phyloP scores from a whole-genome alignment of 35 echinoderm and acorn worm species.

The Ophioderma brevispina region DNA sequence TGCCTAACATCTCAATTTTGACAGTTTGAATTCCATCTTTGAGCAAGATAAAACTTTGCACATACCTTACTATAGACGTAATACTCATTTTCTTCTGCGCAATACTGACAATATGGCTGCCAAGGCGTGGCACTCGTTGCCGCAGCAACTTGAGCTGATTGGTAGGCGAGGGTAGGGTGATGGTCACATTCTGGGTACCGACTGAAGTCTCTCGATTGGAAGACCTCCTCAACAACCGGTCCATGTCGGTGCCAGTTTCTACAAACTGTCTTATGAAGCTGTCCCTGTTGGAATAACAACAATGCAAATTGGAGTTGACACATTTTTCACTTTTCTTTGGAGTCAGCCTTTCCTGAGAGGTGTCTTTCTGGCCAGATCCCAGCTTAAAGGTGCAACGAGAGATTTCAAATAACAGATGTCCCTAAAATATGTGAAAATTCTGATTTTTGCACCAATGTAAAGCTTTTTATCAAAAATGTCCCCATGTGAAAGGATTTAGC shows the following conservation, averaged over 20 bases:
- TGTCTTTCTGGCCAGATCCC: neutral
- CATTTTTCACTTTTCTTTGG: neutral
- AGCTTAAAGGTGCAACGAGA: too few species aligned
- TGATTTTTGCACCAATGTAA: too few species aligned
- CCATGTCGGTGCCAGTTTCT: constrained; percentile 89
- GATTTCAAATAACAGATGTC: too few species aligned
- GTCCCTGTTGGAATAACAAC: constrained; percentile 74
- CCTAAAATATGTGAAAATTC: too few species aligned
- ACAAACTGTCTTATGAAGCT: constrained; percentile 98
- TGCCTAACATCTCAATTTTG: too few species aligned
- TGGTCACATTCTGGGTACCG: constrained; percentile 2
- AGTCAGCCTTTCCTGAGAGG: neutral
- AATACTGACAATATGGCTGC: constrained; percentile 57
- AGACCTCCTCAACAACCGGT: constrained; percentile 77
- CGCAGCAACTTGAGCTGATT: constrained; percentile 74
- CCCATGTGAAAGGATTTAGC: too few species aligned
- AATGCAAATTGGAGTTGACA: neutral
- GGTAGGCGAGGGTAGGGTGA: constrained; percentile 35
- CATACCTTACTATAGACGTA: constrained; percentile 82
- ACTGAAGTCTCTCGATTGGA: constrained; percentile 54
- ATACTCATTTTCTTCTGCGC: constrained; percentile 90
- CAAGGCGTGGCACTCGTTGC: constrained; percentile 37
- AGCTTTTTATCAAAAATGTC: too few species aligned
- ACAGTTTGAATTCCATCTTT: too few species aligned
- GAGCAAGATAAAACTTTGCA: too few species aligned